phyloP scores from a whole-genome alignment of 2,113 vertebrate species.

The Rynchops niger region DNA sequence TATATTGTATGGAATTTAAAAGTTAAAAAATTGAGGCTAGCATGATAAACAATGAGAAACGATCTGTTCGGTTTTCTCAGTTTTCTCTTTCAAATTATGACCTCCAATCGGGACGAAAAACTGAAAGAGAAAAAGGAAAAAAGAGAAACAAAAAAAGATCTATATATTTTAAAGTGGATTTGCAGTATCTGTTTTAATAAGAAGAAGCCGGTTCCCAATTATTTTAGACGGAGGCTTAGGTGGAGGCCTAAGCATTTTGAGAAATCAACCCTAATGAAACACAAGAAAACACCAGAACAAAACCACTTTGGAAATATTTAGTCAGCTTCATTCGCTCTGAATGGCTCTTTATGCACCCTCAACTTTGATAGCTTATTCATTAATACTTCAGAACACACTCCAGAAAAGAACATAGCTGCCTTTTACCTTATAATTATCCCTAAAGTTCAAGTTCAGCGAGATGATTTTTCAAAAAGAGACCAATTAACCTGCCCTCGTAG shows the following conservation, averaged over 20 bases:
- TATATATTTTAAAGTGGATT: neutral
- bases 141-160: neutral
- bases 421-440: neutral
- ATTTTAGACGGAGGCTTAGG: neutral
- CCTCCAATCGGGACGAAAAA: neutral
- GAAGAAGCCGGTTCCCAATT: neutral
- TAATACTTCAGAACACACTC: neutral
- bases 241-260: neutral
- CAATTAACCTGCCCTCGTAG: fast-evolving
- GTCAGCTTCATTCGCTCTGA: neutral
- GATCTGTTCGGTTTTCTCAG: neutral
- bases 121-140: neutral
- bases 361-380: neutral
- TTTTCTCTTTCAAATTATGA: neutral
- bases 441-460: neutral
- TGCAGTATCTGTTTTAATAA: neutral
- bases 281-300: neutral
- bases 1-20: neutral
- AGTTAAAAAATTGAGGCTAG: neutral
- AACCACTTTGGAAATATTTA: neutral
- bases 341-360: neutral
- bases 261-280: neutral
- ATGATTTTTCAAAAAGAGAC: neutral
- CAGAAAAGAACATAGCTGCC: neutral
- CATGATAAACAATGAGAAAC: neutral